Conservation (phyloP, 1,140 invertebrate genomes). For the Anadara kagoshimensis region DNA sequence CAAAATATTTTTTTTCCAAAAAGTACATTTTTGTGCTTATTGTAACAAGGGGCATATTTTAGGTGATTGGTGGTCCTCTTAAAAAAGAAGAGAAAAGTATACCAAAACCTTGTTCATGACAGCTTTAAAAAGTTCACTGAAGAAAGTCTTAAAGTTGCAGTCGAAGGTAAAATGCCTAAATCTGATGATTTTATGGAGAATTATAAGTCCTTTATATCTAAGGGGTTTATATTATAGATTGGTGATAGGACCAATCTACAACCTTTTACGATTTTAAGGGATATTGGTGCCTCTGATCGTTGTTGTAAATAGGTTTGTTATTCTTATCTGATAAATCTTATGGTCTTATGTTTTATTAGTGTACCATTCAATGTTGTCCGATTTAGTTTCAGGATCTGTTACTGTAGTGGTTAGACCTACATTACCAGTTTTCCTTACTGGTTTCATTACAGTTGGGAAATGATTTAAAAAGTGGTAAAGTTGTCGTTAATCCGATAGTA, state of each 20-base stretch:
- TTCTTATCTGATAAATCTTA: constrained; percentile 15
- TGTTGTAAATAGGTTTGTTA: constrained; percentile 15
- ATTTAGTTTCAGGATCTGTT: constrained; percentile 26
- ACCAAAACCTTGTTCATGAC: too few species aligned
- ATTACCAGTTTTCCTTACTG: constrained; percentile 32
- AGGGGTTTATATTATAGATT: constrained; percentile 25
- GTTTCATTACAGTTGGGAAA: constrained; percentile 42
- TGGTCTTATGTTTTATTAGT: constrained; percentile 20
- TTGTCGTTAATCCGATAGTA: constrained; percentile 26
- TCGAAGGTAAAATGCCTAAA: too few species aligned
- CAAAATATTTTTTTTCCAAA: too few species aligned
- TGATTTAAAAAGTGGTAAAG: constrained; percentile 44
- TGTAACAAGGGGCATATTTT: too few species aligned
- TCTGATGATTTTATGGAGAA: background rate
- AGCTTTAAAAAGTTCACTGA: too few species aligned
- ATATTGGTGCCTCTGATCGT: constrained; percentile 32
- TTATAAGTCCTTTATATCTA: constrained; percentile 34
- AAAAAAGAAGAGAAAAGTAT: too few species aligned
- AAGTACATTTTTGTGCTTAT: too few species aligned
- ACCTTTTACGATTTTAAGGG: constrained; percentile 26
- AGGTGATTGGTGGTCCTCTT: too few species aligned
- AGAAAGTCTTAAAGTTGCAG: too few species aligned
- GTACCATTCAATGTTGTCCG: constrained; percentile 40
- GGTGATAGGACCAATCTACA: background rate
- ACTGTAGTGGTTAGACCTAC: constrained; percentile 24